phyloP scores from a whole-genome alignment of 2,888 invertebrate genomes.

The Aphidoletes aphidimyza region DNA sequence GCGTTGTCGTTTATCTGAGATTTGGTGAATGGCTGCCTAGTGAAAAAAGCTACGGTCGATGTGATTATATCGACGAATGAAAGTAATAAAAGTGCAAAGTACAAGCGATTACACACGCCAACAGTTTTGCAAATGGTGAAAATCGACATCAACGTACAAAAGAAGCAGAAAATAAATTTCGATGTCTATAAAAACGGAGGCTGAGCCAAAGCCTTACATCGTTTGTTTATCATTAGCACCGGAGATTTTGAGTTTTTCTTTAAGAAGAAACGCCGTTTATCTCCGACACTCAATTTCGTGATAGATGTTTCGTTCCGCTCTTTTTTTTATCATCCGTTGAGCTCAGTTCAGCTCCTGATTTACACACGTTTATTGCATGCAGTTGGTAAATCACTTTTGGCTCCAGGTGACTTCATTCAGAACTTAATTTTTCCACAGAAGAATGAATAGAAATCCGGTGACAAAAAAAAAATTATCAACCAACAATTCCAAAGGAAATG shows the following conservation, averaged over 20 bases:
- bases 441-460: neutral
- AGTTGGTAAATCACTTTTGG: neutral
- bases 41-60: too few species aligned
- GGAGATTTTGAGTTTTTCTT: neutral
- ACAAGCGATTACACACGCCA: neutral
- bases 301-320: neutral
- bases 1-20: too few species aligned
- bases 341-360: too few species aligned
- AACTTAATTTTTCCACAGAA: neutral
- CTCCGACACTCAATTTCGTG: slow-evolving; percentile 1
- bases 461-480: slow-evolving; percentile 1
- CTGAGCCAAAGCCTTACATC: neutral
- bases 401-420: slow-evolving; percentile 24
- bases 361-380: neutral
- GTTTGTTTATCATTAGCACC: slow-evolving; percentile 35
- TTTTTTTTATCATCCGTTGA: neutral
- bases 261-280: neutral
- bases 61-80: too few species aligned
- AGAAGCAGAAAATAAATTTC: slow-evolving; percentile 6
- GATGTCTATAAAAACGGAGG: neutral
- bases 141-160: neutral
- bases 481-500: slow-evolving; percentile 2
- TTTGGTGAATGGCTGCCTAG: too few species aligned
- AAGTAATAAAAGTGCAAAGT: neutral
- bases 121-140: neutral